A percentile compares a stretch with the other conserved stretches of the same genome.
Evolutionary conservation across 92 coral and sea anemone genomes (phyloP).

Genomic region (Chrysogorgia sp.): DNA sequence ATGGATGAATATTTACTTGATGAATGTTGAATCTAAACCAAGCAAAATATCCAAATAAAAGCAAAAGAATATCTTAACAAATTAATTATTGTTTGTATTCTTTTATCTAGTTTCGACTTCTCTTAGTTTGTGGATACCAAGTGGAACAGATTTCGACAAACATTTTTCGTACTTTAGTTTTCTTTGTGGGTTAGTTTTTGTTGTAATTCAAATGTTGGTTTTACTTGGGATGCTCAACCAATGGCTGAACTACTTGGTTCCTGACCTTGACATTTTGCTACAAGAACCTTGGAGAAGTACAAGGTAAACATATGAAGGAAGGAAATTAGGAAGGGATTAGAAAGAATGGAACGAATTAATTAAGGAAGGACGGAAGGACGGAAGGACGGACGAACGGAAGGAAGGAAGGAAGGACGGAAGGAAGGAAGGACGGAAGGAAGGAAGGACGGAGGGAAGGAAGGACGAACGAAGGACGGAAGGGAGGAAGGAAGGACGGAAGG

Average conservation of each 20-base stretch:
- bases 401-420: slow-evolving; percentile 1
- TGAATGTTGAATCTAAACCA: too few relatives aligned
- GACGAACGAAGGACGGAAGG: background rate
- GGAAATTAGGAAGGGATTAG: background rate
- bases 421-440: background rate
- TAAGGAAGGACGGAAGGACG: background rate
- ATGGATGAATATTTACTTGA: too few relatives aligned
- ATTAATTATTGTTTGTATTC: too few relatives aligned
- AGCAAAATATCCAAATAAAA: too few relatives aligned
- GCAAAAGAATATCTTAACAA: too few relatives aligned
- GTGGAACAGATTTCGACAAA: slow-evolving; percentile 28
- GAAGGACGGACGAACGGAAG: background rate
- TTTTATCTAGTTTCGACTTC: background rate
- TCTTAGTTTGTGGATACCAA: slow-evolving; percentile 45
- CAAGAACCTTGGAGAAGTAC: background rate
- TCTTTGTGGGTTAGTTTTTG: slow-evolving; percentile 71
- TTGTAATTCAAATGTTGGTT: slow-evolving; percentile 66
- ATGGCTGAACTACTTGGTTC: background rate
- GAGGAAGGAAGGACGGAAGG: slow-evolving; percentile 10
- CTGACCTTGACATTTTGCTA: background rate
- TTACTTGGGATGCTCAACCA: slow-evolving; percentile 47
- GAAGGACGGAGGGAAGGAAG: slow-evolving; percentile 20
- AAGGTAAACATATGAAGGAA: slow-evolving; percentile 1
- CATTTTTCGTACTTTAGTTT: slow-evolving; percentile 65
- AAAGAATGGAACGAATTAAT: background rate